Conservation (phyloP, 2,113 vertebrate species). For the Echinops telfairi region DNA sequence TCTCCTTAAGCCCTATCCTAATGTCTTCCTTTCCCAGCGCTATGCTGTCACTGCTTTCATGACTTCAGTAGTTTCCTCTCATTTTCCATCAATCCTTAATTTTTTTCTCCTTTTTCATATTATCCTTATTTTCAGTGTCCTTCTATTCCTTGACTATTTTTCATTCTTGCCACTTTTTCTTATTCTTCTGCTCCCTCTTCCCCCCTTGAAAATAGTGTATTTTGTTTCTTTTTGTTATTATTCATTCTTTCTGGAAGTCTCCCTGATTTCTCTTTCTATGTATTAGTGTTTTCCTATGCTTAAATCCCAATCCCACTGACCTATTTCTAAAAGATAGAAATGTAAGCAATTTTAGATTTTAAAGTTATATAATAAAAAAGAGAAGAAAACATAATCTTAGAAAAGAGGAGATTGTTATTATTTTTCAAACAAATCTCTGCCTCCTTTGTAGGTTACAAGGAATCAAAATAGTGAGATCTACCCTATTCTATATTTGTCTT, state of each 20-base stretch:
- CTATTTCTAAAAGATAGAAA: constrained; percentile 39
- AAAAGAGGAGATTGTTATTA: constrained; percentile 9
- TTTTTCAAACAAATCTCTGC: background rate
- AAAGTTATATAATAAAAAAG: constrained; percentile 16
- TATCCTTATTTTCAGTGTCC: background rate
- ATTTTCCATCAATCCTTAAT: background rate
- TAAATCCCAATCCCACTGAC: background rate
- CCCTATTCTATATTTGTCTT: background rate
- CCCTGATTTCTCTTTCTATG: background rate
- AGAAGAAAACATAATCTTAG: constrained; percentile 16
- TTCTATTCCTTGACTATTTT: background rate
- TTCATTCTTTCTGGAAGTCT: background rate
- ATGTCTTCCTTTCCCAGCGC: background rate
- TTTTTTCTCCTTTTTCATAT: background rate
- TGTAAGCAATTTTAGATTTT: background rate
- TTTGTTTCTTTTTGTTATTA: background rate
- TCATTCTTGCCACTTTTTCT: background rate
- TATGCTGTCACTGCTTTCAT: too few species aligned
- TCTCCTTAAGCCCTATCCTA: background rate
- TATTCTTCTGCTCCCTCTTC: background rate
- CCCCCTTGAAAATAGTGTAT: background rate
- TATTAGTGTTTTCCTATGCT: constrained; percentile 13
- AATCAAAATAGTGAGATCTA: constrained; percentile 45
- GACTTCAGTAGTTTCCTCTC: background rate
- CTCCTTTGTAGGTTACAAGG: background rate